Percentiles rank a stretch among this genome's conserved stretches.
Evolutionary conservation across 2,888 invertebrate genomes (phyloP).

Genomic region (Coleophora deauratella): DNA sequence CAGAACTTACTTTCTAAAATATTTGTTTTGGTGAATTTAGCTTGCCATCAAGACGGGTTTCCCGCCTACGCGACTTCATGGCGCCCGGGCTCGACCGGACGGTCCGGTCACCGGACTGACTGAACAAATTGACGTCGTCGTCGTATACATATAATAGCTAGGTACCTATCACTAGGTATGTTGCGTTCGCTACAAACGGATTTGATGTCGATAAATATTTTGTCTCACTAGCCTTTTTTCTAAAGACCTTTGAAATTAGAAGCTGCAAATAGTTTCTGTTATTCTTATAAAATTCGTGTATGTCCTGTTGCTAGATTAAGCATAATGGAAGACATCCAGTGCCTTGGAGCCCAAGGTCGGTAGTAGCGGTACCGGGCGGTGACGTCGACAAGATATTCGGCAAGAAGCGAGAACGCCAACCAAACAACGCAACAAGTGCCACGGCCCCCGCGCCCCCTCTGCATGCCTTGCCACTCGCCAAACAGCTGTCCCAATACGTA

Average conservation of each 20-base stretch:
- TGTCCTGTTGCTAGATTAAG: no score
- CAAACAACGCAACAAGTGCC: constrained; percentile 71
- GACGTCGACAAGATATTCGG: constrained; percentile 56
- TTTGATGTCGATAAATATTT: constrained; percentile 14
- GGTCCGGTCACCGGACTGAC: constrained; percentile 37
- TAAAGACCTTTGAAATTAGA: no score
- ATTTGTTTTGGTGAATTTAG: no score
- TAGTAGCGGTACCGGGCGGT: constrained; percentile 48
- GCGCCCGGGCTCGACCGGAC: constrained; percentile 48
- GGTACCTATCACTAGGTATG: constrained; percentile 33
- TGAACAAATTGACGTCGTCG: no score
- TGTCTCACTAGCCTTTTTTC: neutral
- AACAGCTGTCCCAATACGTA: constrained; percentile 36
- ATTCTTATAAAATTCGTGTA: no score
- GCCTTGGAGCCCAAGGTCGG: constrained; percentile 51
- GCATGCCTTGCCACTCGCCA: constrained; percentile 33
- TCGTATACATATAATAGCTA: no score
- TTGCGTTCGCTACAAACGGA: constrained; percentile 27
- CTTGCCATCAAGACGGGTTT: constrained; percentile 56
- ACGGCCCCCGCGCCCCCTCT: constrained; percentile 41
- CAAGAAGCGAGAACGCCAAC: constrained; percentile 61
- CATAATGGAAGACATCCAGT: constrained; percentile 26
- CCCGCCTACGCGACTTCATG: constrained; percentile 69
- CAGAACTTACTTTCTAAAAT: neutral
- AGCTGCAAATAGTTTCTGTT: no score